These are phyloP conservation scores for Scortum barcoo DNA, from an alignment of 2,113 vertebrate genomes.

Conservation along the genomic window DNA sequence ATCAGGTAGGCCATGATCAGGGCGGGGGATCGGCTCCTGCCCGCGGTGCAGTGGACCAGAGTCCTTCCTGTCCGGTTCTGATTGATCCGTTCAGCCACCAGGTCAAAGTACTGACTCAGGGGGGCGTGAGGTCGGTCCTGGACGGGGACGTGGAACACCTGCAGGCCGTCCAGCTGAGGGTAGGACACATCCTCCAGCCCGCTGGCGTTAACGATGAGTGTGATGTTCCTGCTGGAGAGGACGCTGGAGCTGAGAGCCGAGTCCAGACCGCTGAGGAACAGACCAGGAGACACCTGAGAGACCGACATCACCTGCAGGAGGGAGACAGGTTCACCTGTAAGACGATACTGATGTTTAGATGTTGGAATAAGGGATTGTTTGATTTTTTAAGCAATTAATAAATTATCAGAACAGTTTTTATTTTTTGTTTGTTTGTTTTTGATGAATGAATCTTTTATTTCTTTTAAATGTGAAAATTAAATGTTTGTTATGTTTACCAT, in stretches of 20 bases:
- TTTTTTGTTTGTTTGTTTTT: too few species aligned
- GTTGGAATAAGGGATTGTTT: too few species aligned
- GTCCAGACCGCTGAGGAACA: conserved; percentile 78
- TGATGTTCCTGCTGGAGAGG: conserved; percentile 77
- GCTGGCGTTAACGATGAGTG: conserved; percentile 76
- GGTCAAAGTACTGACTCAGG: conserved; percentile 80
- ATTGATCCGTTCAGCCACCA: conserved; percentile 75
- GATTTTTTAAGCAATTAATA: too few species aligned
- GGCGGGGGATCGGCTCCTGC: conserved; percentile 82
- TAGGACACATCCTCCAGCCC: conserved; percentile 57
- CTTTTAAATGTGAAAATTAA: too few species aligned
- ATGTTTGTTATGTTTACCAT: too few species aligned
- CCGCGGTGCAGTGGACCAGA: conserved; percentile 83
- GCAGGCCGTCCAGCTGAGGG: conserved; percentile 25
- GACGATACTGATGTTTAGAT: too few species aligned
- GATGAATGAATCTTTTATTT: too few species aligned
- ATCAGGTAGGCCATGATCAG: conserved; percentile 85
- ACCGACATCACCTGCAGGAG: conserved; percentile 48
- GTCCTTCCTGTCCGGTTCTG: conserved; percentile 68
- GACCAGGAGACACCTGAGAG: conserved; percentile 74
- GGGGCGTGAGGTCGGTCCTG: conserved; percentile 63
- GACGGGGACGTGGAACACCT: conserved; percentile 76
- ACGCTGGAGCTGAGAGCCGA: conserved; percentile 74
- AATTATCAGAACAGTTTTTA: too few species aligned
- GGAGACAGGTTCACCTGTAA: neutral